Base-by-base conservation (phyloP, 92 coral and sea anemone species). In the Chrysogorgia sp. region DNA sequence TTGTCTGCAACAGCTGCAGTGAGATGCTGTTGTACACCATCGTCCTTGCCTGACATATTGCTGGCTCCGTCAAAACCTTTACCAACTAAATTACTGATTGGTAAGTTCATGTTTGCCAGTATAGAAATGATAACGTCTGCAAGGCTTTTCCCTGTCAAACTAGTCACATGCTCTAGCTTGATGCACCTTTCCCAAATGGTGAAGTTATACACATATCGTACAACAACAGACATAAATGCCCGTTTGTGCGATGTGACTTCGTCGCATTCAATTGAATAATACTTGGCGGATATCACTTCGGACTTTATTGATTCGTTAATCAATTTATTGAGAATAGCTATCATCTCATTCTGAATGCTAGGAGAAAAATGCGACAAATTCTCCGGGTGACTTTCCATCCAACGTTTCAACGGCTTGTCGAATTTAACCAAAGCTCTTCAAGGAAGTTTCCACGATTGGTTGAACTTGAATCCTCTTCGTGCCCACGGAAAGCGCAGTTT, bases 191-290 rank as follows among this genome's bases (percentile, higher is more conserved):
- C 78, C 63, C 63, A 50, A 50, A 71, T 71, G 15, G 7, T 25
- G 34, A 43, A 71, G 21, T 71, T 64, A 20, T 50, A 30, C n/a
- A 71, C 78, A 71, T 71, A 71, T 20, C 78, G 78, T 23, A 71
- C 47, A 26, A 71, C 23, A 30, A 71, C 63, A 32, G 78, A 71
- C 78, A 71, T 71, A 26, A 71, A 71, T 37, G 78, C 78, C 50
- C 53, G 53, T 53, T 71, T 71, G 78, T 71, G 78, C n/a, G 78
- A 71, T 53, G 76, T 80, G 13, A 70, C 75, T 67, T 80, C 84
- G 53, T 80, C 84, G 67, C 71, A 67, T 58, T 63, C 74, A 67
- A 79, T 79, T 2, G 84, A 67, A 31, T 48, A 80, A 70, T 65
- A 80, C 37, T 64, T 67, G 7, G 84, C 74, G 14, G 48, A 14